phyloP scores from a whole-genome alignment of 2,888 invertebrate genomes.

The Ellobium chinense region DNA sequence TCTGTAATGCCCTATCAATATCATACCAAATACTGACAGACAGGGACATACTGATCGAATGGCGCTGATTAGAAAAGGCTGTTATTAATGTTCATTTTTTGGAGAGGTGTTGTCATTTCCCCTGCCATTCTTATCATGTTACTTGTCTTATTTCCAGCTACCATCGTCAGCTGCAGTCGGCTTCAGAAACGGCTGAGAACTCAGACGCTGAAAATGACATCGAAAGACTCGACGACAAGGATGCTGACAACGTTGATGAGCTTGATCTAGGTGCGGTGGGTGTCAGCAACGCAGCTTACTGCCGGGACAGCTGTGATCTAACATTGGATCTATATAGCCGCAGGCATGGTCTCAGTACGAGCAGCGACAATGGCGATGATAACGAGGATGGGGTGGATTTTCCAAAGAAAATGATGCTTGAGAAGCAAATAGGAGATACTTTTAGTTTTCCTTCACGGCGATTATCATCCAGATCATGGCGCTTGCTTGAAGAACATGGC shows the following conservation, averaged over 20 bases:
- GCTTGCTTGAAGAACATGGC: neutral
- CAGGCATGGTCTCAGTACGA: neutral
- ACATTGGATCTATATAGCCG: neutral
- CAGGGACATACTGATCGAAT: too few relatives aligned
- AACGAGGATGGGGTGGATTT: neutral
- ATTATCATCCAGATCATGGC: constrained; percentile 8
- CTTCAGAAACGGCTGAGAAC: constrained; percentile 38
- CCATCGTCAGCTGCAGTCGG: constrained; percentile 51
- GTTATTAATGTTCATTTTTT: too few relatives aligned
- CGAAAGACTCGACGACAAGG: neutral
- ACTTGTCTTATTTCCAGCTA: too few relatives aligned
- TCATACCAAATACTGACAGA: too few relatives aligned
- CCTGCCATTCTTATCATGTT: too few relatives aligned
- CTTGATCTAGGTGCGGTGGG: neutral
- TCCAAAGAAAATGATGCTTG: neutral
- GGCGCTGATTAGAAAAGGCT: too few relatives aligned
- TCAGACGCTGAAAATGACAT: constrained; percentile 14
- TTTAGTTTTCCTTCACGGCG: neutral
- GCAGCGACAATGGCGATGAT: neutral
- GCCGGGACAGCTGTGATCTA: neutral
- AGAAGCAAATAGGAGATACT: neutral
- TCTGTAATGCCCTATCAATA: too few relatives aligned
- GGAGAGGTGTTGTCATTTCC: too few relatives aligned
- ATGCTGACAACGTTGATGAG: neutral
- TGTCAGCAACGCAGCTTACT: neutral